Evolutionary conservation across 2,797 vertebrate genomes (phyloP), one percentile per base, ranked within the genome.

Genomic region (Periophthalmus magnuspinnatus): DNA sequence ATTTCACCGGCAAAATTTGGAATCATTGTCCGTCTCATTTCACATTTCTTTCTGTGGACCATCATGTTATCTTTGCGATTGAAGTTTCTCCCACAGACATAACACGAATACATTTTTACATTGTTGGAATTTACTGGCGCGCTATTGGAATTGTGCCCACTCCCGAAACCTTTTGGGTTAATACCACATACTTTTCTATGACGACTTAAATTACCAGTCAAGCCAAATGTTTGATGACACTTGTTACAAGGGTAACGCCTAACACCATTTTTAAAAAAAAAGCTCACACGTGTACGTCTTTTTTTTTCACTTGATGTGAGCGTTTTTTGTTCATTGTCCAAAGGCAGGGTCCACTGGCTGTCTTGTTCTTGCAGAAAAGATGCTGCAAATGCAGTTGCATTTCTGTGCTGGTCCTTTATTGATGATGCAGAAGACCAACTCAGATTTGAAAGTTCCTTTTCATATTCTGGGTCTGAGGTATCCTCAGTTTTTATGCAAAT

Each of bases 31-130:
- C 70, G 77, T 21, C 74, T 79, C 62, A 83, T 65, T 67, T 90
- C 85, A 71, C 93, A 95, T 54, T 77, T 91, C 67, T 83, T 92
- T 48, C 79, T 84, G 67, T 95, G 94, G 68, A 83, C 78, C 81
- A 92, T 86, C 89, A 95, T 92, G 68, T 93, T 93, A 47, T 95
- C 92, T 81, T 93, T 94, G 62, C 92, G 92, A 55, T 90, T 93
- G 61, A 94, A 94, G 24, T 47, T 74, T 34, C 80, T 91, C 0
- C 92, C 92, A 74, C 94, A 95, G 16, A 87, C 76, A 65, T 74
- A 85, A 74, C 94, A 95, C 56, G 90, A 70, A 83, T 92, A 93
- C 79, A 77, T 78, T 71, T 81, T 88, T 2, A 72, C 47, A 13
- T 63, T 82, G 50, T 76, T 76, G 16, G 68, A 17, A 57, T 87